Evolutionary conservation across 2,888 invertebrate genomes (phyloP), one percentile per base, ranked within the genome.

Genomic region (Brachyopa scutellaris): DNA sequence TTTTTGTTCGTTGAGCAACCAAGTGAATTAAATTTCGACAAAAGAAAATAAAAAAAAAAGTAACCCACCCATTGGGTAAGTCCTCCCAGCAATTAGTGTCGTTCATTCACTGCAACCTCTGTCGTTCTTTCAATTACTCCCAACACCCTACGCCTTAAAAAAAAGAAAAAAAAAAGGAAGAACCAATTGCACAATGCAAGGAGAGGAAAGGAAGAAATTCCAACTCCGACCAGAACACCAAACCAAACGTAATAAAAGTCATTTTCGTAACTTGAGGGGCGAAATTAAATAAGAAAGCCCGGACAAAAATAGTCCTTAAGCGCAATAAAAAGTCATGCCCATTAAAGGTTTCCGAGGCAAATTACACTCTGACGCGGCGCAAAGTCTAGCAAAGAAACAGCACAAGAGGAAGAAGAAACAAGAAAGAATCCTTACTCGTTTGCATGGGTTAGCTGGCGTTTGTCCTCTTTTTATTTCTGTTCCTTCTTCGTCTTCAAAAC

Each of bases 241-340:
- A 64, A 33, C 57, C 66, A 77, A 82, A 77, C 40, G 82, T 72
- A 82, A 82, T 77, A 82, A 82, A 82, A 82, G 77, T 77, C 69
- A 66, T 77, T 82, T 72, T 59, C 69, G 70, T 61, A 66, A 70
- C 64, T 82, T 55, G 61, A 49, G 70, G 66, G 49, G 64, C 62
- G n/a, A 66, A 82, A 77, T 82, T 77, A 77, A 82, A 82, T 82
- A 82, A 77, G 77, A 72, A 66, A 57, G 55, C 59, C 76, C 76
- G 51, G n/a, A 38, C 77, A 77, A 82, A n/a, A n/a, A 77, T 77
- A 72, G 82, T 82, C 77, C 70, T 82, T 61, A 53, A 77, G 70
- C n/a, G n/a, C 70, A 70, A 72, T 82, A 53, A 77, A 66, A 59
- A 40, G 45, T 57, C 69, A n/a, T 21, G 33, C 69, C 70, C 49